Conservation (phyloP, 2,797 vertebrate species). For the Bryconaethiops microstoma region DNA sequence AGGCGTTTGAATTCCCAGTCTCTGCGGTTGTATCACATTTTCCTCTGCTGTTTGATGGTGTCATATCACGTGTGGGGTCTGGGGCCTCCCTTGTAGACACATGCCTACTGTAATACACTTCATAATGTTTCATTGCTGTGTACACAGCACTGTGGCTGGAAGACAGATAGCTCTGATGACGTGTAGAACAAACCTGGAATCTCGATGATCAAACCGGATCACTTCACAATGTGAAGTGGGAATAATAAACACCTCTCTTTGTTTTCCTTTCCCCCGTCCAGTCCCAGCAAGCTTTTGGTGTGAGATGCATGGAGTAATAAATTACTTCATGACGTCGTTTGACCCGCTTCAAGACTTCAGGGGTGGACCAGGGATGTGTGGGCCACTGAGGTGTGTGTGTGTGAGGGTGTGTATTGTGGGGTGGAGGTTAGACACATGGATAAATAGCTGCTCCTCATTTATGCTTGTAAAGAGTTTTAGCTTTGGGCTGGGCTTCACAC, state of each 20-base stretch:
- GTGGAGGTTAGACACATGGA: constrained; percentile 57
- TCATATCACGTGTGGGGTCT: constrained; percentile 37
- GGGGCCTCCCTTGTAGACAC: constrained; percentile 35
- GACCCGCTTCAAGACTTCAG: constrained; percentile 40
- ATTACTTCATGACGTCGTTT: constrained; percentile 49
- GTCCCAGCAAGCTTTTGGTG: constrained; percentile 36
- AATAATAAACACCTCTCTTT: constrained; percentile 53
- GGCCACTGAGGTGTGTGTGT: not conserved
- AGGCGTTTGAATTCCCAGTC: constrained; percentile 10
- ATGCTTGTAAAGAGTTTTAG: constrained; percentile 71
- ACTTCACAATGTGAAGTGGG: constrained; percentile 29
- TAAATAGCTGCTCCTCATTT: constrained; percentile 66
- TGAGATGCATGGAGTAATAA: constrained; percentile 42
- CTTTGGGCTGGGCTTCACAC: constrained; percentile 65
- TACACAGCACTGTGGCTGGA: constrained; percentile 7
- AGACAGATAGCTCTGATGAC: constrained; percentile 30
- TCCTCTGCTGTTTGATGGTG: constrained; percentile 35
- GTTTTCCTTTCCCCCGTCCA: constrained; percentile 39
- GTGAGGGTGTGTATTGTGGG: not conserved
- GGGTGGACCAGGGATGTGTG: constrained; percentile 9
- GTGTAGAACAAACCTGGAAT: constrained; percentile 33
- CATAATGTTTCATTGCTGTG: constrained; percentile 45
- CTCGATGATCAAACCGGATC: constrained; percentile 28
- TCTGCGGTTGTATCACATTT: constrained; percentile 8
- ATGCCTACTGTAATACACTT: constrained; percentile 42